phyloP scores from a whole-genome alignment of 2,888 invertebrate genomes.

The Ecliptopera silaceata region DNA sequence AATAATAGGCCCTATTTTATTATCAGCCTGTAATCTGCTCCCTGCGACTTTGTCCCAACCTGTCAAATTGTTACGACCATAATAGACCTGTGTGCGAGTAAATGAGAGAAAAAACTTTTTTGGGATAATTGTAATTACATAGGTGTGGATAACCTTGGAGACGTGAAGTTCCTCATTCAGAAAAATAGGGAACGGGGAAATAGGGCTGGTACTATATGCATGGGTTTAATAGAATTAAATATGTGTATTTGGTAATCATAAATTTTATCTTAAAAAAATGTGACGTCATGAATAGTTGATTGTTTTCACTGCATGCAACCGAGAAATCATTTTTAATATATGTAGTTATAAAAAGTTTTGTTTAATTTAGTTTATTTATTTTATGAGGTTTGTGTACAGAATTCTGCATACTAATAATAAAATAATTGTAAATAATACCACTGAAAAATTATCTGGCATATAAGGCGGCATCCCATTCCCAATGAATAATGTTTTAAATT shows the following conservation, averaged over 20 bases:
- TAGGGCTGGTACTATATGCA: too few species aligned
- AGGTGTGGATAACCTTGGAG: background rate
- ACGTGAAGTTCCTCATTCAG: background rate
- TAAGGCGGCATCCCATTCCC: constrained; percentile 10
- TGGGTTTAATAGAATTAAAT: too few species aligned
- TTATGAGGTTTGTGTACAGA: too few species aligned
- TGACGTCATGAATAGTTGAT: too few species aligned
- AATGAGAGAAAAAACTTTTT: background rate
- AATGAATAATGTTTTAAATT: constrained; percentile 5
- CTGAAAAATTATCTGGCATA: background rate
- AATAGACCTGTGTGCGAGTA: constrained; percentile 6
- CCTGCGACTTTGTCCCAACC: constrained; percentile 4
- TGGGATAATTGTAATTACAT: background rate
- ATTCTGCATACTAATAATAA: too few species aligned
- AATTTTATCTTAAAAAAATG: too few species aligned
- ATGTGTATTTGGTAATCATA: too few species aligned
- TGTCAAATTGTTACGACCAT: constrained; percentile 11
- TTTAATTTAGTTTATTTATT: too few species aligned
- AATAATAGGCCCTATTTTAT: constrained; percentile 19
- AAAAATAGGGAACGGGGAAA: background rate
- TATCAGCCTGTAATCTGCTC: constrained; percentile 16
- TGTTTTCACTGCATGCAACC: too few species aligned
- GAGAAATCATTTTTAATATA: too few species aligned
- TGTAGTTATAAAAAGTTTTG: too few species aligned
- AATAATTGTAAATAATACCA: background rate